Conservation (phyloP, 1,140 invertebrate genomes). For the Sitodiplosis mosellana region DNA sequence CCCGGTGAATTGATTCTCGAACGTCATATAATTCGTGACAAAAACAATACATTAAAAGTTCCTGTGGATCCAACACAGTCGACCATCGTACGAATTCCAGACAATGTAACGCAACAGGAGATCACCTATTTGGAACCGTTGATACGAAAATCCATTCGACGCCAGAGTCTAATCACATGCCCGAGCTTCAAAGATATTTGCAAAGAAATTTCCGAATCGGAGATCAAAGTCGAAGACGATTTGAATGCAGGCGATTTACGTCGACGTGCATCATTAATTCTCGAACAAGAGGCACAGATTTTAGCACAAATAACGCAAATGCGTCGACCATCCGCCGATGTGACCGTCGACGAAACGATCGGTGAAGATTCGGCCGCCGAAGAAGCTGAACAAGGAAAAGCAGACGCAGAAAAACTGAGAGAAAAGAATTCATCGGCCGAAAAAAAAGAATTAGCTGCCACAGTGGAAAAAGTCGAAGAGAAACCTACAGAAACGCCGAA, state of each 20-base stretch:
- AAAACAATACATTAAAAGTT: conserved; percentile 16
- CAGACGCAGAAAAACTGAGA: conserved; percentile 10
- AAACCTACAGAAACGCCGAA: conserved; percentile 10
- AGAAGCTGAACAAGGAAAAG: conserved; percentile 16
- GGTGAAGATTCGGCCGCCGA: conserved; percentile 16
- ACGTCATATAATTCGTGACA: conserved; percentile 52
- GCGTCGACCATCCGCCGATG: not conserved
- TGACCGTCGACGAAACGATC: conserved; percentile 4
- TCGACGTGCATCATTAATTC: conserved; percentile 20
- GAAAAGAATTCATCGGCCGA: too few species aligned
- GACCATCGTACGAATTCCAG: not conserved
- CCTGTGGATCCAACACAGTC: not conserved
- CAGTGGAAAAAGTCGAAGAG: not conserved
- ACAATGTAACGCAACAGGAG: not conserved
- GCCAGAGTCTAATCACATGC: conserved; percentile 20
- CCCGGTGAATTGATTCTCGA: conserved; percentile 52
- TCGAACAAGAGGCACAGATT: conserved; percentile 21
- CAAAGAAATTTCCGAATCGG: conserved; percentile 28
- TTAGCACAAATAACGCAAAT: conserved; percentile 17
- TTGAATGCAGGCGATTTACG: conserved; percentile 28
- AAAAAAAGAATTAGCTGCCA: too few species aligned
- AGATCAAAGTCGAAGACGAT: conserved; percentile 25
- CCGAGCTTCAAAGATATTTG: conserved; percentile 33
- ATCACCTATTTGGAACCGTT: not conserved
- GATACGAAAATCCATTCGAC: conserved; percentile 8